These are phyloP conservation scores for Drosophila maculinotata DNA, from an alignment of 2,888 invertebrate genomes.

Conservation along the genomic window DNA sequence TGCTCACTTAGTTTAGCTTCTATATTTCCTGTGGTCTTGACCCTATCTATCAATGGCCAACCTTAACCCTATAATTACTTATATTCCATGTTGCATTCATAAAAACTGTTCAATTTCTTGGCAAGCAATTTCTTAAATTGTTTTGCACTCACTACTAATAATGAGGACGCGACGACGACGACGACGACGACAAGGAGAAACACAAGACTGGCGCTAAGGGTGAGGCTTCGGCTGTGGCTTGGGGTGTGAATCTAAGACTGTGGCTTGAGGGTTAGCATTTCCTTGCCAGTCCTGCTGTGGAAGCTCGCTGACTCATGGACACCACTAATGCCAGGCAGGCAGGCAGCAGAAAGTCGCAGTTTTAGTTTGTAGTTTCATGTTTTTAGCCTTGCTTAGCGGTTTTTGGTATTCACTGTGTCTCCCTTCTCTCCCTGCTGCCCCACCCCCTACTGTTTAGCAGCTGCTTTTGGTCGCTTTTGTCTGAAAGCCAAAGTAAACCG, in stretches of 20 bases:
- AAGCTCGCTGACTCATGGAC: constrained; percentile 63
- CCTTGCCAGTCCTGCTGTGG: not conserved
- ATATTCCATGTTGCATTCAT: constrained; percentile 7
- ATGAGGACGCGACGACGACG: constrained; percentile 40
- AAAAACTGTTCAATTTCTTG: constrained; percentile 41
- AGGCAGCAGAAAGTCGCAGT: constrained; percentile 18
- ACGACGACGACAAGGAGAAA: constrained; percentile 36
- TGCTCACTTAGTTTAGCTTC: not conserved
- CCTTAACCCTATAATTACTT: constrained; percentile 2
- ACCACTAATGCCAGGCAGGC: constrained; percentile 33
- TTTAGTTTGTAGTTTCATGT: constrained; percentile 13
- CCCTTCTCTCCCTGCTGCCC: too few species aligned
- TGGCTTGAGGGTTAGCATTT: constrained; percentile 7
- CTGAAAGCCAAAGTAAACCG: constrained; percentile 35
- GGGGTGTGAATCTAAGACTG: constrained; percentile 1
- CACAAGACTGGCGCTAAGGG: constrained; percentile 2
- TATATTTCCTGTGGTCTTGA: not conserved
- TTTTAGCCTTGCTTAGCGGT: constrained; percentile 27
- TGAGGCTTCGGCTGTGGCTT: not conserved
- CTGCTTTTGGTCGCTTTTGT: constrained; percentile 44
- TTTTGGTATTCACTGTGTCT: constrained; percentile 1
- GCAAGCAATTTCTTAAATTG: constrained; percentile 71
- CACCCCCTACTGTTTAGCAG: constrained; percentile 38
- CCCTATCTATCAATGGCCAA: not conserved
- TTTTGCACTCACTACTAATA: constrained; percentile 68